A percentile compares a stretch with the other conserved stretches of the same genome.
phyloP scores from a whole-genome alignment of 2,888 invertebrate species.

The Phyllotreta striolata region DNA sequence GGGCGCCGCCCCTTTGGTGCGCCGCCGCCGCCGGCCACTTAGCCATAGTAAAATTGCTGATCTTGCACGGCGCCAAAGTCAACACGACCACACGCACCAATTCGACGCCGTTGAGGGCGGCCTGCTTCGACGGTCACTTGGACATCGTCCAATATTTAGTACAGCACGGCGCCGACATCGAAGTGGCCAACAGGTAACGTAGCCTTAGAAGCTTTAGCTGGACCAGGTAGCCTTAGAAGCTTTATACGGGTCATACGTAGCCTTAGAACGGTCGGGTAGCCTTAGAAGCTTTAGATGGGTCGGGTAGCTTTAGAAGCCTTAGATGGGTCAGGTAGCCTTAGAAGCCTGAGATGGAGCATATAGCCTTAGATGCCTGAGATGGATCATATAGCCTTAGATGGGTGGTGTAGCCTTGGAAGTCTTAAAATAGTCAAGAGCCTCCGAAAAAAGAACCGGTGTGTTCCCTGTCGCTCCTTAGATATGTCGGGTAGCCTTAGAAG shows the following conservation, averaged over 20 bases:
- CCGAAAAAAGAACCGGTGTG: too few species aligned
- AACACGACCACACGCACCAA: constrained; percentile 95
- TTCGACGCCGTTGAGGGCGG: constrained; percentile 93
- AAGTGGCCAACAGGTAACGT: constrained; percentile 56
- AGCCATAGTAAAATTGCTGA: constrained; percentile 83
- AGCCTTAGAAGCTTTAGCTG: neutral
- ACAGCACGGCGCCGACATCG: constrained; percentile 92
- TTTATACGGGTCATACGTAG: too few species aligned
- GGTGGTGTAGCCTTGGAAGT: neutral
- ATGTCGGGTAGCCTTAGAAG: too few species aligned
- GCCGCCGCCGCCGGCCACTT: constrained; percentile 96
- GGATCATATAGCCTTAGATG: neutral
- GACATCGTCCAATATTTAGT: constrained; percentile 95
- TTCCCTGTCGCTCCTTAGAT: too few species aligned
- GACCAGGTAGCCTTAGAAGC: neutral
- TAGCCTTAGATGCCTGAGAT: neutral
- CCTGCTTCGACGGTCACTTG: constrained; percentile 96
- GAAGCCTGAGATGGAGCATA: too few species aligned
- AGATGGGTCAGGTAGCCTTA: neutral
- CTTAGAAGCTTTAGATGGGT: neutral
- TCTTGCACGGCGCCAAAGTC: constrained; percentile 86
- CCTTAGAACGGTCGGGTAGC: too few species aligned
- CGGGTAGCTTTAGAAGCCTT: neutral
- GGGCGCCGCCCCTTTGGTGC: constrained; percentile 96
- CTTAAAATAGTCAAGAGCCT: too few species aligned